A percentile compares a stretch with the other conserved stretches of the same genome.
Evolutionary conservation across 2,113 vertebrate species (phyloP).

Genomic region (Hippotragus niger): DNA sequence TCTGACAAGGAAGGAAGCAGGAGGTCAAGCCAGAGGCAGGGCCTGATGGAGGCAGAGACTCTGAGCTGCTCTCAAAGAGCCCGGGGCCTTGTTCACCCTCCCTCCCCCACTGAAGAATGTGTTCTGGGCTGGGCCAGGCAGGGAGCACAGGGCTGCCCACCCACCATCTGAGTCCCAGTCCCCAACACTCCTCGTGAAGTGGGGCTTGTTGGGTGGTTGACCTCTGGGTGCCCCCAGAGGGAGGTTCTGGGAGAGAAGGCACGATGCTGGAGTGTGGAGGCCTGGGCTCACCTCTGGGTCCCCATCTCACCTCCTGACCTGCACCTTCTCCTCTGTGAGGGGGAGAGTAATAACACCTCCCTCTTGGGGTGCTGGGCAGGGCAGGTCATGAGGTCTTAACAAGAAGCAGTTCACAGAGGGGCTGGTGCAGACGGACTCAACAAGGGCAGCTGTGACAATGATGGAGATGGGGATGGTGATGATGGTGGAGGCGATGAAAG

Average conservation of each 20-base stretch:
- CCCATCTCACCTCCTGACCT: not conserved
- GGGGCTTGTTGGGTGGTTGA: no score
- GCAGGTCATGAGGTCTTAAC: not conserved
- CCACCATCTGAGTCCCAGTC: not conserved
- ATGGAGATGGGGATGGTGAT: rapidly evolving
- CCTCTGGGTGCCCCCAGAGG: not conserved
- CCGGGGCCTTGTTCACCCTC: rapidly evolving
- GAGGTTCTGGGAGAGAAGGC: not conserved
- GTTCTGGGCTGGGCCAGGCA: not conserved
- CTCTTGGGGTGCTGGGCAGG: not conserved
- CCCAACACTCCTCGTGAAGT: not conserved
- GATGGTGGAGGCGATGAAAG: not conserved
- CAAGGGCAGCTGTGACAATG: not conserved
- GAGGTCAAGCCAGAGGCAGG: not conserved
- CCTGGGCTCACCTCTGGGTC: not conserved
- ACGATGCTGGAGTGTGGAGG: not conserved
- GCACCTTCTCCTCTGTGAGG: not conserved
- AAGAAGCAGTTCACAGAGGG: not conserved
- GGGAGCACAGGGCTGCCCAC: not conserved
- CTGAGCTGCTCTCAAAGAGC: rapidly evolving
- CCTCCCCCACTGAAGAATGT: not conserved
- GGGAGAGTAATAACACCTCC: not conserved
- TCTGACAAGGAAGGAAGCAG: not conserved
- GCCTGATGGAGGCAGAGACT: rapidly evolving
- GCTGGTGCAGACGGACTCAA: not conserved